These are phyloP conservation scores for Resseliella maxima DNA, from an alignment of 2,888 invertebrate species.

Conservation along the genomic window DNA sequence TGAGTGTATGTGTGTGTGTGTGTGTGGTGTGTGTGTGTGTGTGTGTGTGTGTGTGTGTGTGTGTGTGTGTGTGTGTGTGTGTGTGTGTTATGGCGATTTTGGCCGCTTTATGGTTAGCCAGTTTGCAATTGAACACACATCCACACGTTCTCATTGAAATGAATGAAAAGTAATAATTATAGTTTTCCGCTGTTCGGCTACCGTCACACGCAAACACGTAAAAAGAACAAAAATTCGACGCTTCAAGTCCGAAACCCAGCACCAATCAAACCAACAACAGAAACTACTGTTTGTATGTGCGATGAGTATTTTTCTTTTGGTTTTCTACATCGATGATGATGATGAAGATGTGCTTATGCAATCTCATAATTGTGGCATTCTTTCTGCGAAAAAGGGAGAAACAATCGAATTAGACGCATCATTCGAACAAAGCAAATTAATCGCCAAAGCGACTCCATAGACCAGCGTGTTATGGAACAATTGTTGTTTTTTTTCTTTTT, in stretches of 20 bases:
- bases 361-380: neutral
- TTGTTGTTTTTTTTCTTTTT: too few species aligned
- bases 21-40: too few species aligned
- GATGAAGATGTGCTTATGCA: slow-evolving; percentile 12
- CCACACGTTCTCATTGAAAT: slow-evolving; percentile 21
- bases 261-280: too few species aligned
- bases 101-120: slow-evolving; percentile 25
- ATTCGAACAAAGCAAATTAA: slow-evolving; percentile 41
- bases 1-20: too few species aligned
- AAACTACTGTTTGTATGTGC: too few species aligned
- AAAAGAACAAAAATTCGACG: neutral
- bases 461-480: neutral
- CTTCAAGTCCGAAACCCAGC: neutral
- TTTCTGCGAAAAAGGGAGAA: slow-evolving; percentile 16
- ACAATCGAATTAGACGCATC: neutral
- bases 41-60: too few species aligned
- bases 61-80: too few species aligned
- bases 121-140: slow-evolving; percentile 24
- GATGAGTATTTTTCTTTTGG: neutral
- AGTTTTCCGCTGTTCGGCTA: slow-evolving; percentile 53
- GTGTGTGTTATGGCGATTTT: neutral
- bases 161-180: slow-evolving; percentile 40
- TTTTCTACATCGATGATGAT: neutral
- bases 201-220: slow-evolving; percentile 43
- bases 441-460: slow-evolving; percentile 1